A percentile compares a stretch with the other conserved stretches of the same genome.
phyloP scores from a whole-genome alignment of 2,888 invertebrate genomes.

The Cryptocephalus moraei region DNA sequence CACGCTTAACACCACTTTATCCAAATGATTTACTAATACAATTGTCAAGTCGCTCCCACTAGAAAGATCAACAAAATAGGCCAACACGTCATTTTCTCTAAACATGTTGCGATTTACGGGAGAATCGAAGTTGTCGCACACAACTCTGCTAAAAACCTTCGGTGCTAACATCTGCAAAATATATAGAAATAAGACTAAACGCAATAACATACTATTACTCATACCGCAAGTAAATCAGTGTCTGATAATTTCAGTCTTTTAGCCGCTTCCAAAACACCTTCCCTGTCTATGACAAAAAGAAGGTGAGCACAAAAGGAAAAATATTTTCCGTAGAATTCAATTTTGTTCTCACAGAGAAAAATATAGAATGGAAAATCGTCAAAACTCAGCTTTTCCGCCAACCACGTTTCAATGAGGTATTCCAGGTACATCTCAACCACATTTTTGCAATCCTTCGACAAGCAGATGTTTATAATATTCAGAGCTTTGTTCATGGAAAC shows the following conservation, averaged over 20 bases:
- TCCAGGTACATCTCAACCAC: conserved; percentile 41
- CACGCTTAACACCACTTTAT: conserved; percentile 28
- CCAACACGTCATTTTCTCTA: conserved; percentile 20
- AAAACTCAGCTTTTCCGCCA: conserved; percentile 19
- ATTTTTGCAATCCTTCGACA: conserved; percentile 14
- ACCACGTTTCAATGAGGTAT: conserved; percentile 40
- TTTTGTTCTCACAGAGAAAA: conserved; percentile 28
- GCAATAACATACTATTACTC: not conserved
- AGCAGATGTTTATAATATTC: too few species aligned
- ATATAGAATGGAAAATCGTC: conserved; percentile 34
- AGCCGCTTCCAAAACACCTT: conserved; percentile 15
- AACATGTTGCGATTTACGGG: conserved; percentile 22
- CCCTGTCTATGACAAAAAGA: conserved; percentile 32
- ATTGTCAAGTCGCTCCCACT: conserved; percentile 14
- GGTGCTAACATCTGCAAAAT: conserved; percentile 18
- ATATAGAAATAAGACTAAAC: conserved; percentile 1
- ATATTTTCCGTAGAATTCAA: conserved; percentile 37
- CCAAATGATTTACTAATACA: conserved; percentile 17
- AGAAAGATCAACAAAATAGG: conserved; percentile 27
- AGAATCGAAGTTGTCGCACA: conserved; percentile 21
- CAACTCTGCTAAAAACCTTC: conserved; percentile 19
- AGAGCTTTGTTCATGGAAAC: conserved; percentile 12
- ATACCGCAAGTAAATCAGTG: conserved; percentile 17
- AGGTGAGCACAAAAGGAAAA: conserved; percentile 35
- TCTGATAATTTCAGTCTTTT: conserved; percentile 11